Evolutionary conservation across 1,140 invertebrate species (phyloP).

Genomic region (Glossosoma conforme): DNA sequence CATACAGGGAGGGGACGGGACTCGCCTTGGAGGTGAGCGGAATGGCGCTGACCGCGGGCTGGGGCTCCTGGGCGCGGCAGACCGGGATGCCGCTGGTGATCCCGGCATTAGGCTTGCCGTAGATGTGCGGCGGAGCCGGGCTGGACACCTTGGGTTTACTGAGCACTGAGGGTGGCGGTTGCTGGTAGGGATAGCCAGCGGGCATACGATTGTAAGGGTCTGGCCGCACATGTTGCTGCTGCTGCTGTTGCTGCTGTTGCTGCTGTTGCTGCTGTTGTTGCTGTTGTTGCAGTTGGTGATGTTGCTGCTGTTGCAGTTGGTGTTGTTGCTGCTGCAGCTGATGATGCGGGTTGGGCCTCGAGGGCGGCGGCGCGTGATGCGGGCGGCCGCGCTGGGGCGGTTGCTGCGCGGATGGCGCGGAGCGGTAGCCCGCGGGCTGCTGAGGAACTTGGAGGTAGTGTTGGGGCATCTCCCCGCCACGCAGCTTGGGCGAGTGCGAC

Average conservation of each 20-base stretch:
- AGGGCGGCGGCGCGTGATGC: constrained; percentile 48
- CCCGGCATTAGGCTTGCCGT: constrained; percentile 64
- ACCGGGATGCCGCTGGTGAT: constrained; percentile 59
- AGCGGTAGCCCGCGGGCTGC: constrained; percentile 35
- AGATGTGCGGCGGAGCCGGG: constrained; percentile 73
- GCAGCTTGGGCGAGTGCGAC: constrained; percentile 58
- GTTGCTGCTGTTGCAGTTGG: constrained; percentile 45
- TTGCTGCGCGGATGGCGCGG: constrained; percentile 34
- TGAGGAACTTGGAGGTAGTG: constrained; percentile 57
- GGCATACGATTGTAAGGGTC: neutral
- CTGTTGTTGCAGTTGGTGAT: constrained; percentile 37
- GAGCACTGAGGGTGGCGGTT: constrained; percentile 45
- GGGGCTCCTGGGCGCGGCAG: constrained; percentile 49
- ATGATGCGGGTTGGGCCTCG: constrained; percentile 48
- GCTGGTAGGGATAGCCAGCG: constrained; percentile 22
- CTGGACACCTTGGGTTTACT: constrained; percentile 72
- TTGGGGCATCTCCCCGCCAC: constrained; percentile 51
- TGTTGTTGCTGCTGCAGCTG: constrained; percentile 39
- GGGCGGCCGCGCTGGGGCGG: constrained; percentile 31
- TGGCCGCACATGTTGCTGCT: constrained; percentile 34
- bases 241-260: constrained; percentile 25
- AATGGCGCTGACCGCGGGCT: constrained; percentile 44
- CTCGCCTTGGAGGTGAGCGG: constrained; percentile 64
- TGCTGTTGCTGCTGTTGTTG: constrained; percentile 38
- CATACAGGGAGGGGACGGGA: constrained; percentile 40